phyloP scores from a whole-genome alignment of 1,140 invertebrate species.

The Sinonovacula constricta region DNA sequence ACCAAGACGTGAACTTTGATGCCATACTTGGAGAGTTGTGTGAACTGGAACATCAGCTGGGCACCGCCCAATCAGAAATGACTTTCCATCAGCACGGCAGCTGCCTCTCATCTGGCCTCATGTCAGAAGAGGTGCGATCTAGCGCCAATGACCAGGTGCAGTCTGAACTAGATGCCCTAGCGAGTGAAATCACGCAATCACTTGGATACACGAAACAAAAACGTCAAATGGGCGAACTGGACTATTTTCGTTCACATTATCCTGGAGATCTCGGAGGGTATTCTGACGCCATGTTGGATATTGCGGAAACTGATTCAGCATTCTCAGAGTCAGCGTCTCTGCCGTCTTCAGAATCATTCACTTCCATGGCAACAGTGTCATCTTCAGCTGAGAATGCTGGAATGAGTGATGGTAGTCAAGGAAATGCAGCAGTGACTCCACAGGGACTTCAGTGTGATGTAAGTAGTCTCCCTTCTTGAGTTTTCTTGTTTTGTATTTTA shows the following conservation, averaged over 20 bases:
- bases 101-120: conserved; percentile 10
- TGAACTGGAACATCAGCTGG: conserved; percentile 83
- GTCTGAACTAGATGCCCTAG: conserved; percentile 72
- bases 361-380: conserved; percentile 82
- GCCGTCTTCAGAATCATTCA: conserved; percentile 92
- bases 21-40: conserved; percentile 96
- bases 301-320: conserved; percentile 90
- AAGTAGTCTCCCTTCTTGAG: no score
- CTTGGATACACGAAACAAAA: conserved; percentile 59
- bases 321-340: conserved; percentile 97
- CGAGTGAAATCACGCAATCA: conserved; percentile 71
- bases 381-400: conserved; percentile 70
- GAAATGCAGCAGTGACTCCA: conserved; percentile 59
- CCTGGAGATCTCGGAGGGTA: conserved; percentile 54
- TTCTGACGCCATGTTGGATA: conserved; percentile 84
- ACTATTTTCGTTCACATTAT: conserved; percentile 50
- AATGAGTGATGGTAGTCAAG: conserved; percentile 63
- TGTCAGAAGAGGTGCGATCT: conserved; percentile 53
- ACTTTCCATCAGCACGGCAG: conserved; percentile 45
- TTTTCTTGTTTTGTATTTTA: no score
- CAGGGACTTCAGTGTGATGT: conserved; percentile 66
- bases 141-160: conserved; percentile 62
- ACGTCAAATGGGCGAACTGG: conserved; percentile 32
- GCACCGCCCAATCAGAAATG: conserved; percentile 68
- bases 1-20: conserved; percentile 96